Conservation (phyloP, 2,797 vertebrate species). For the Arctocebus calabarensis region DNA sequence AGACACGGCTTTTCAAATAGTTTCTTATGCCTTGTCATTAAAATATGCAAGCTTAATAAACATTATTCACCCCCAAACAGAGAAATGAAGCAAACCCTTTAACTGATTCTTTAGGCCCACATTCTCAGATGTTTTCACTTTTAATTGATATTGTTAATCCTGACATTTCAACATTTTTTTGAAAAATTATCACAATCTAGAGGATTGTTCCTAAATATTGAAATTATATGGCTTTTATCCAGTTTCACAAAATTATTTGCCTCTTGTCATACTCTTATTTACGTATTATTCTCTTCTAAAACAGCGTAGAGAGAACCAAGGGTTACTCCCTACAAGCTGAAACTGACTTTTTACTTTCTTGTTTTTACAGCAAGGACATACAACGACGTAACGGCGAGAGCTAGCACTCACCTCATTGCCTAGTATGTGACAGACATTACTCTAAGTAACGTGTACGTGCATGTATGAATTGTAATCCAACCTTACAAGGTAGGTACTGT, state of each 20-base stretch:
- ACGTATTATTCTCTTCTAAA: constrained; percentile 31
- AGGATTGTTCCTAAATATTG: constrained; percentile 10
- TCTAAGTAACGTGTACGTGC: background rate
- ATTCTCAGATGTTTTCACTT: constrained; percentile 38
- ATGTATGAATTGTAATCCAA: background rate
- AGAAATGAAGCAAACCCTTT: constrained; percentile 67
- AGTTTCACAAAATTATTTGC: constrained; percentile 11
- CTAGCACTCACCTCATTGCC: background rate
- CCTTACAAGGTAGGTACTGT: background rate
- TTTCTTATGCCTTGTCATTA: constrained; percentile 75
- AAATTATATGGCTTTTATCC: constrained; percentile 40
- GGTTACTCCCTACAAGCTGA: background rate
- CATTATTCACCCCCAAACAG: constrained; percentile 76
- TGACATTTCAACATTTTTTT: constrained; percentile 62
- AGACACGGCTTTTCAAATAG: constrained; percentile 65
- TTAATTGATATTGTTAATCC: background rate
- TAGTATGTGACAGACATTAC: background rate
- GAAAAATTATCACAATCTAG: constrained; percentile 1
- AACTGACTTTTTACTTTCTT: background rate
- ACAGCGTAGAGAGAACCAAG: background rate
- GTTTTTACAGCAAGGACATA: constrained; percentile 8
- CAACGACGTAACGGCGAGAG: background rate
- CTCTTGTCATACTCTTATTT: constrained; percentile 19
- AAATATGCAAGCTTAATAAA: constrained; percentile 84
- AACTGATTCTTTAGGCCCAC: constrained; percentile 22